phyloP scores from a whole-genome alignment of 2,888 invertebrate species.

The Sinhomidia bicolor region DNA sequence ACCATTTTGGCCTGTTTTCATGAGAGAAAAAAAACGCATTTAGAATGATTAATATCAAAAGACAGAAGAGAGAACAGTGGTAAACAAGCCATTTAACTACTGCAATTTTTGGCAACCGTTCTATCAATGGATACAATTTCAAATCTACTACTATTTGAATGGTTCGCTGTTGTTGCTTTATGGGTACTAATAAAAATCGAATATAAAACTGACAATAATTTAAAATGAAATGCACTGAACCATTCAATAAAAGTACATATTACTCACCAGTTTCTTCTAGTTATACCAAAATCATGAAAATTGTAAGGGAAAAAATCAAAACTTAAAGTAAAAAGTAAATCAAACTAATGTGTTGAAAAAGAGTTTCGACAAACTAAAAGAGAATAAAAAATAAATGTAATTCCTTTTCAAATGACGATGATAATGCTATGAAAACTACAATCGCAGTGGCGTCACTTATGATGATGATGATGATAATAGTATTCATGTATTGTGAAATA shows the following conservation, averaged over 20 bases:
- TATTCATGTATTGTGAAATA: neutral
- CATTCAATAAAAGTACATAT: neutral
- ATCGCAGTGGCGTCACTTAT: neutral
- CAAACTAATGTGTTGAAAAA: neutral
- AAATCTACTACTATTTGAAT: constrained; percentile 16
- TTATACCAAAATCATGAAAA: neutral
- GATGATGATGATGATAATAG: too few species aligned
- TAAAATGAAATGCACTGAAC: neutral
- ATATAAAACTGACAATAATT: neutral
- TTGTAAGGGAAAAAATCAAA: too few species aligned
- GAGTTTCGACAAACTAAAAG: neutral
- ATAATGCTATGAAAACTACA: neutral
- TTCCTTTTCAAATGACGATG: neutral
- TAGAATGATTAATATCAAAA: constrained; percentile 28
- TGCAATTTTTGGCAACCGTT: constrained; percentile 14
- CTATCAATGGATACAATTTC: constrained; percentile 15
- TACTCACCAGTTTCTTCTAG: too few species aligned
- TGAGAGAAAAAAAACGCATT: constrained; percentile 22
- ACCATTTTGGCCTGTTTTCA: neutral
- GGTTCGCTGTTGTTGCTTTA: neutral
- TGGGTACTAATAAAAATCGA: constrained; percentile 1
- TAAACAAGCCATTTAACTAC: constrained; percentile 9
- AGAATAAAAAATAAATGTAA: neutral
- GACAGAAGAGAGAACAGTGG: neutral
- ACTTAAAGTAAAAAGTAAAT: neutral